Conservation (phyloP, 2,888 invertebrate species). For the Microplitis manilae region DNA sequence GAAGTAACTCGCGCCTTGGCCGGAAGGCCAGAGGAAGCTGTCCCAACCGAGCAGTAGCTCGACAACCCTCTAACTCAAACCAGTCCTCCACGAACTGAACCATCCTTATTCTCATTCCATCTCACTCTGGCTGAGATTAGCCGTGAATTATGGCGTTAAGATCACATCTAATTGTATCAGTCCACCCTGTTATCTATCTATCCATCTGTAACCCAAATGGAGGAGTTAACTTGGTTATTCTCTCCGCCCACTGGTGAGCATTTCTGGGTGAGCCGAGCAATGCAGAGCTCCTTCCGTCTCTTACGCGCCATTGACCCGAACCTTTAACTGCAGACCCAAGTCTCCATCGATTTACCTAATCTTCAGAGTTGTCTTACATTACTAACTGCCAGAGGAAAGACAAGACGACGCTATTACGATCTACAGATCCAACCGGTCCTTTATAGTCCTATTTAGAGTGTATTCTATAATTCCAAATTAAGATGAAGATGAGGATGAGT, state of each 20-base stretch:
- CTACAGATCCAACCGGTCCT: slow-evolving; percentile 10
- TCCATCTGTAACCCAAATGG: slow-evolving; percentile 61
- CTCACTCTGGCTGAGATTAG: slow-evolving; percentile 62
- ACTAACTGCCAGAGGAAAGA: slow-evolving; percentile 34
- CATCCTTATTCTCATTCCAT: slow-evolving; percentile 2
- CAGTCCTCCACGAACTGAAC: slow-evolving; percentile 23
- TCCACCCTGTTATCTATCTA: slow-evolving; percentile 65
- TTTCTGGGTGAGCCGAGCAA: slow-evolving; percentile 18
- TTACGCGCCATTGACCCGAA: slow-evolving; percentile 68
- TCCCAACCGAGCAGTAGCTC: slow-evolving; percentile 39
- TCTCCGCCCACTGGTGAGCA: slow-evolving; percentile 44
- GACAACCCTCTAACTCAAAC: background rate
- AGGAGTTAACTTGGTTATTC: slow-evolving; percentile 42
- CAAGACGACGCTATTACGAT: slow-evolving; percentile 28
- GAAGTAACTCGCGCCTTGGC: slow-evolving; percentile 69
- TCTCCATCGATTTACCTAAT: slow-evolving; percentile 63
- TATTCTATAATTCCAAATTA: background rate
- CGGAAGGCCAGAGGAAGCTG: slow-evolving; percentile 62
- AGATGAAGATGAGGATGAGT: background rate
- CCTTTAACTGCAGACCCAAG: slow-evolving; percentile 63
- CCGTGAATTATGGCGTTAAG: slow-evolving; percentile 70
- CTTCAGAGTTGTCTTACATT: slow-evolving; percentile 48
- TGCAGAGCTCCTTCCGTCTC: slow-evolving; percentile 58
- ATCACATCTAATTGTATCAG: slow-evolving; percentile 72
- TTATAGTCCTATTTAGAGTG: slow-evolving; percentile 23